These are phyloP conservation scores for Typhlichthys subterraneus DNA, from an alignment of 2,797 vertebrate genomes.

Conservation along the genomic window DNA sequence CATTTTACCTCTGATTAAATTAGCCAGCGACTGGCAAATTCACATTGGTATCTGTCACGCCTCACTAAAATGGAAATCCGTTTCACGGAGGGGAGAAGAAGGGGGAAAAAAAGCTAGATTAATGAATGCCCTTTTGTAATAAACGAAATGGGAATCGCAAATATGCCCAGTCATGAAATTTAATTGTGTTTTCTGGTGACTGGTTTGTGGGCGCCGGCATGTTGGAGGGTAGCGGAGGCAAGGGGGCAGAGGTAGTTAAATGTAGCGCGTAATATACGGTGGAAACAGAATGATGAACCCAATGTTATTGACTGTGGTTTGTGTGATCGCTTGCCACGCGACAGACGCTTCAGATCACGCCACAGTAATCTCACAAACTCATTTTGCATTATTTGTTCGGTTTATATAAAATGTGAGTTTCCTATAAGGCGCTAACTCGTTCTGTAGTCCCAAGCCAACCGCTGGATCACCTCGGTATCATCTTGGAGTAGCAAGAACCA, in stretches of 20 bases:
- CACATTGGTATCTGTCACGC: conserved; percentile 81
- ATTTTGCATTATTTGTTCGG: no score
- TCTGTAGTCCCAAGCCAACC: no score
- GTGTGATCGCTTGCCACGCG: conserved; percentile 81
- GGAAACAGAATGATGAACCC: conserved; percentile 88
- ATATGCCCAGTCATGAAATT: conserved; percentile 89
- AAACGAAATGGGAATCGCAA: conserved; percentile 84
- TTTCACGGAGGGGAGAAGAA: conserved; percentile 52
- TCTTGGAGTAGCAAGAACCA: no score
- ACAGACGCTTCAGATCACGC: conserved; percentile 67
- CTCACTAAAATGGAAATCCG: conserved; percentile 83
- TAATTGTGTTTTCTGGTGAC: conserved; percentile 86
- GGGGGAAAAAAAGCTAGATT: conserved; percentile 73
- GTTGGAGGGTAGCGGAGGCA: conserved; percentile 63
- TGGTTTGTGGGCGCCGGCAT: conserved; percentile 79
- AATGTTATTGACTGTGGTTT: conserved; percentile 85
- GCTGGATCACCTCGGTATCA: no score
- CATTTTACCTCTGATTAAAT: conserved; percentile 87
- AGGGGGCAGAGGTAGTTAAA: conserved; percentile 83
- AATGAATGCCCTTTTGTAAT: conserved; percentile 87
- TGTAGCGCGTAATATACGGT: conserved; percentile 84
- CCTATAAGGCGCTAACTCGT: no score
- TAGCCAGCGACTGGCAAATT: conserved; percentile 84
- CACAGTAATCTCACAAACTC: not conserved
- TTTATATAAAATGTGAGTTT: no score